Conservation (phyloP, 1,140 invertebrate species). For the Oncopodura yosiiana region DNA sequence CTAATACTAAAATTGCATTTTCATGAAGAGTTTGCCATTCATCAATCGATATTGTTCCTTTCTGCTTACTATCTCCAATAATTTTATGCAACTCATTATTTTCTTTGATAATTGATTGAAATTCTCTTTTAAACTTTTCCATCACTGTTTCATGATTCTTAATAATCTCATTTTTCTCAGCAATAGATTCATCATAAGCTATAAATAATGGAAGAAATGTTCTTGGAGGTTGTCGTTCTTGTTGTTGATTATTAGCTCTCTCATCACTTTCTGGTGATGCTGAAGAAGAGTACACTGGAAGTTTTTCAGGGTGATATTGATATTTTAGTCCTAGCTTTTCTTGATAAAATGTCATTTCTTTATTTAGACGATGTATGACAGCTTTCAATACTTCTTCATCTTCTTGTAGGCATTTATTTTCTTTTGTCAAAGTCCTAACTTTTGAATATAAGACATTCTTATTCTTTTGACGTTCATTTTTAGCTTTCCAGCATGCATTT, state of each 20-base stretch:
- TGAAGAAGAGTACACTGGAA: conserved; percentile 23
- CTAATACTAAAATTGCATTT: conserved; percentile 44
- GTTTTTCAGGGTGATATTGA: neutral
- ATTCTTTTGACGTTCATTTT: conserved; percentile 16
- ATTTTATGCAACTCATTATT: conserved; percentile 51
- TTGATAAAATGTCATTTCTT: conserved; percentile 56
- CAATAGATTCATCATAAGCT: conserved; percentile 55
- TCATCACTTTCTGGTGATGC: conserved; percentile 29
- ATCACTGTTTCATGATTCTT: conserved; percentile 50
- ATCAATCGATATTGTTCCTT: conserved; percentile 40
- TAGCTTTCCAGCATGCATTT: neutral
- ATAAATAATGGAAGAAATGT: conserved; percentile 48
- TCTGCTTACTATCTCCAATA: conserved; percentile 46
- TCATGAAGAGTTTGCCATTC: conserved; percentile 41
- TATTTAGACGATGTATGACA: conserved; percentile 54
- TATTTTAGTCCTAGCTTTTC: conserved; percentile 45
- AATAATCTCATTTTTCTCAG: conserved; percentile 55
- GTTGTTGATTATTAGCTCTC: conserved; percentile 38
- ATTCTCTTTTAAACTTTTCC: conserved; percentile 49
- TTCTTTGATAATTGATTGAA: conserved; percentile 51
- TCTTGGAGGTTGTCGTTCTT: conserved; percentile 44
- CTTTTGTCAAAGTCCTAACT: conserved; percentile 39
- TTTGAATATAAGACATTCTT: conserved; percentile 20
- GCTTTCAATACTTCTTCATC: conserved; percentile 56
- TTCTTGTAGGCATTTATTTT: conserved; percentile 47